Base-by-base conservation (phyloP, 2,888 invertebrate genomes). In the Pyrrhia umbra region DNA sequence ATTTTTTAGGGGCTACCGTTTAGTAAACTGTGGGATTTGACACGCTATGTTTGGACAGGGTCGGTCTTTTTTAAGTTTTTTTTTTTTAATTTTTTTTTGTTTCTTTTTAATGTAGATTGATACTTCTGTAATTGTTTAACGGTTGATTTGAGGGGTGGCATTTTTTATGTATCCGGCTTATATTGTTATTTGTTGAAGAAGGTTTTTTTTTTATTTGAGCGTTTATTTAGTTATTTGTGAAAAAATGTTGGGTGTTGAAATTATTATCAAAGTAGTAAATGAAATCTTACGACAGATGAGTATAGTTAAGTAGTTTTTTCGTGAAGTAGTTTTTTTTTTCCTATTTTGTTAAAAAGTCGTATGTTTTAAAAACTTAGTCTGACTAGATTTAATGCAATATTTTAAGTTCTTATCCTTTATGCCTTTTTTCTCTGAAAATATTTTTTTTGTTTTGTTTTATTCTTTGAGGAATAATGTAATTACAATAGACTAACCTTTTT, bases 21-120 rank as follows among this genome's bases (percentile, higher is more conserved):
- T 91, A 87, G 85, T 82, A 83, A 79, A 78, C 77, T 83, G 82
- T 87, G 85, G 86, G 81, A 85, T 92, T 90, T 90, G 88, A 90
- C 91, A 90, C 90, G 91, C 85, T 82, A 86, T 92, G 85, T 92
- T 92, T 92, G 82, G 86, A 85, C 80, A 82, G 84, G 86, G 87
- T 65, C 42, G 45, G 55, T 79, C 83, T 86, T 85, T 84, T 81
- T 68, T 39, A 43, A 34, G 65, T 74, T 77, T 81, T 80, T 77
- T 61, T 20, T 34, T 21, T 6, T 10, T 70, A 78, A 76, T 79
- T 73, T 80, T 79, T 74, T 79, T 79, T 66, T 54, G 45, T 69
- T 77, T 47, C 62, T 62, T 83, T 85, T 83, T 83, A 68, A 68
- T 67, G 73, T 81, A 82, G 79, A 87, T 88, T 91, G 87, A 85